Base-by-base conservation (phyloP, 2,797 vertebrate genomes). In the Lithobates pipiens region DNA sequence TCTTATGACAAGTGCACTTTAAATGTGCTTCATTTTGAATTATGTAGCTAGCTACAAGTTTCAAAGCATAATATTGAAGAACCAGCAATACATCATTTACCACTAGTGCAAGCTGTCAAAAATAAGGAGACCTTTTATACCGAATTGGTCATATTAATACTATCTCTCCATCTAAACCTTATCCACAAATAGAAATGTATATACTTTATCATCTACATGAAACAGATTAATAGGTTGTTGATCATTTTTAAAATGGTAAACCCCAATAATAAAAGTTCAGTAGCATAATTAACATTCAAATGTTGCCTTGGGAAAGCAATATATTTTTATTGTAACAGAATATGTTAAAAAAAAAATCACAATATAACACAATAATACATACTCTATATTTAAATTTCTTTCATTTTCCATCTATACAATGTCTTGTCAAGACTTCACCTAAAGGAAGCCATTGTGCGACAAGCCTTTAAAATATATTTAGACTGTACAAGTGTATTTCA, bases 401-500 rank as follows among this genome's bases (percentile, higher is more conserved):
- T 44, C n/a, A 15, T 93, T 89, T 93, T 93, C 91, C 89, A 80
- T 95, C 95, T 95, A 94, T 93, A 94, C 93, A 61, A 91, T 92
- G 91, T 89, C 94, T 96, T 92, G 54, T 95, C 96, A 96, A 97
- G 97, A 97, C 97, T 96, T 92, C 95, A 94, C 89, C 92, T 96
- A 96, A 96, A 95, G 98, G 98, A 98, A 97, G 96, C 95, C 96
- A 70, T 94, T 96, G 93, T 97, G 96, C 95, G 96, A 96, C 97
- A 77, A 13, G 16, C 63, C 36, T 44, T 44, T 10, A 93, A 94
- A 80, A 92, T 95, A 93, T 94, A 94, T 94, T 94, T 90, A 93
- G 97, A 97, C 94, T 96, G 96, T 96, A 95, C 93, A 95, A 94
- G 93, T 94, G 29, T 21, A 95, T 92, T 93, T 94, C 92, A 92